Base-by-base conservation (phyloP, 2,888 invertebrate species). In the Bhutanitis thaidina region DNA sequence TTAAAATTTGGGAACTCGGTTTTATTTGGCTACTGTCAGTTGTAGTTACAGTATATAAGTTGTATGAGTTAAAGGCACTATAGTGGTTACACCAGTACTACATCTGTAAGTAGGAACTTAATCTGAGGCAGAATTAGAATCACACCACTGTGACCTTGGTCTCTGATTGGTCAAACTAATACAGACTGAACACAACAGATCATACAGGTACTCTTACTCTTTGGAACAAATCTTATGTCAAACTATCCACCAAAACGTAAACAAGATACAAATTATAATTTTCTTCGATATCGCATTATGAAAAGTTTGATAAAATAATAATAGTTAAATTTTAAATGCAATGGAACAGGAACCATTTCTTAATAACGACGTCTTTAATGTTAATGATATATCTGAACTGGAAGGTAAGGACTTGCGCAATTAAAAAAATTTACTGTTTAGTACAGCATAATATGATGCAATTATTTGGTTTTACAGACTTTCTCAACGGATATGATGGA, bases 371-470 rank as follows among this genome's bases (percentile, higher is more conserved):
- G 91, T 91, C 46, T 93, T 93, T 70, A 93, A 92, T 76, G 85
- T 93, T 29, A 91, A 91, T 57, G 94, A 94, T 68, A 90, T 94
- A 39, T 90, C 91, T 61, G 93, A 93, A 71, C 91, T 94, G 60
- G 93, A 94, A 80, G 94, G 94, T 93, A 43, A 43, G 38, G 20
- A 25, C 9, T 41, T 13, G 14, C 9, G 20, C 1, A n/a, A 16
- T 30, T 30, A 20, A 9, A 32, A 40, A 49, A 41, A 5, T 49
- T 46, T 9, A 29, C 12, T n/a, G 34, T 38, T 4, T 15, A 41
- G 35, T 52, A 36, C 15, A 12, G 30, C 30, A 54, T 45, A 52
- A 54, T 45, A 52, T 43, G 56, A 52, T 55, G 53, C 53, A 56
- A 48, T 48, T 30, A 49, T 55, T 55, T 29, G 49, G 54, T 51